Percentiles rank a stretch among this genome's conserved stretches.
These are phyloP conservation scores for Chloroceryle amazona DNA, from an alignment of 2,797 vertebrate species.

Conservation along the genomic window DNA sequence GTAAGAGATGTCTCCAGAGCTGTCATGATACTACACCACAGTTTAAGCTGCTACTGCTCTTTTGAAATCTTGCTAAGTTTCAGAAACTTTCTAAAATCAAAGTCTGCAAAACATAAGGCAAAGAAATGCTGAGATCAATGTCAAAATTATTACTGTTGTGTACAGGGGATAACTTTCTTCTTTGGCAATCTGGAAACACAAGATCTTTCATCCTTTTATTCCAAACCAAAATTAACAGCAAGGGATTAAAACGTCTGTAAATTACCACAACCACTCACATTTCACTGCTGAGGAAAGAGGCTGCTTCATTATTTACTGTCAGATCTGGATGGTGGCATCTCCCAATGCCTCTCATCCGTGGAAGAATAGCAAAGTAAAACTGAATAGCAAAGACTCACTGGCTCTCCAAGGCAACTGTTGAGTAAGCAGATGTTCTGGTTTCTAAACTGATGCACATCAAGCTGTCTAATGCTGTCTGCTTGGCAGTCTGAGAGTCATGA, in stretches of 20 bases:
- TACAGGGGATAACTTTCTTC: neutral
- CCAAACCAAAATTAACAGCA: neutral
- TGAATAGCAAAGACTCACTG: neutral
- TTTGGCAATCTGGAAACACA: neutral
- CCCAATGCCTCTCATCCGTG: neutral
- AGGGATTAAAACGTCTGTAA: neutral
- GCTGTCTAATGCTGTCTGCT: neutral
- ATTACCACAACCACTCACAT: neutral
- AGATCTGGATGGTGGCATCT: neutral
- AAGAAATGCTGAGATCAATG: neutral
- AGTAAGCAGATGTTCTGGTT: neutral
- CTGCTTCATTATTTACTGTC: neutral
- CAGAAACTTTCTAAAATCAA: neutral
- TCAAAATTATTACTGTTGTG: neutral
- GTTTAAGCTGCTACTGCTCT: neutral
- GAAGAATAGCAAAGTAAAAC: neutral
- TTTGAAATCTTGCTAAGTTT: neutral
- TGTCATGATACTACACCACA: neutral
- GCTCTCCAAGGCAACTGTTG: neutral
- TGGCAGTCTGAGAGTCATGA: neutral
- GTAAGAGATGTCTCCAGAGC: neutral
- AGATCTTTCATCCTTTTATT: neutral
- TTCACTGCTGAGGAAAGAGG: neutral
- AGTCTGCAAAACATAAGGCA: neutral
- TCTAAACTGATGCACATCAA: neutral